Conservation (phyloP, 1,140 invertebrate genomes). For the Drosophila albomicans region DNA sequence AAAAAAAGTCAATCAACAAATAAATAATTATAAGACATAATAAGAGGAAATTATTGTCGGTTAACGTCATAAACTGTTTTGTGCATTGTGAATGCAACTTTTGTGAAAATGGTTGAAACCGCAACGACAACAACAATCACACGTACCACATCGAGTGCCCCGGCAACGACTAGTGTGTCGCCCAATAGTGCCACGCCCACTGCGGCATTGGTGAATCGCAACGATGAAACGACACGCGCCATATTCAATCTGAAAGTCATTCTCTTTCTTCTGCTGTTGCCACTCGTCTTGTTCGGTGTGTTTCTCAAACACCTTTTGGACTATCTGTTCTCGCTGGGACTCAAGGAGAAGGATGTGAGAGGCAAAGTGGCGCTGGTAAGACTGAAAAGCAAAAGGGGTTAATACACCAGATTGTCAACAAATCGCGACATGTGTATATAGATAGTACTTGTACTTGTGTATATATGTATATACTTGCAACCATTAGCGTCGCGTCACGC, state of each 20-base stretch:
- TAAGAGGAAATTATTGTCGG: slow-evolving; percentile 6
- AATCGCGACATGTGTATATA: slow-evolving; percentile 28
- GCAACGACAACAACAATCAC: slow-evolving; percentile 76
- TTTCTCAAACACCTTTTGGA: slow-evolving; percentile 78
- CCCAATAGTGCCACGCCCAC: slow-evolving; percentile 46
- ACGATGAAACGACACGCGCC: slow-evolving; percentile 74
- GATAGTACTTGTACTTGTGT: slow-evolving; percentile 19
- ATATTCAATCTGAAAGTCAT: slow-evolving; percentile 78
- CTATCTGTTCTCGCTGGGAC: slow-evolving; percentile 71
- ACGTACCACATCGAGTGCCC: slow-evolving; percentile 49
- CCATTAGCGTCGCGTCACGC: slow-evolving; percentile 54
- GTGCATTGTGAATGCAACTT: slow-evolving; percentile 24
- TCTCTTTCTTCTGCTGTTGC: slow-evolving; percentile 66
- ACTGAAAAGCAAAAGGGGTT: background rate
- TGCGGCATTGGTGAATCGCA: slow-evolving; percentile 55
- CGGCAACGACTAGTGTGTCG: slow-evolving; percentile 46
- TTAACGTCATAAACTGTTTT: background rate
- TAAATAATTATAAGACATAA: background rate
- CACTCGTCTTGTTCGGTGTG: slow-evolving; percentile 70
- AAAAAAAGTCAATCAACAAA: slow-evolving; percentile 23
- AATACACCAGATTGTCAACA: background rate
- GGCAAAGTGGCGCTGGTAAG: slow-evolving; percentile 83
- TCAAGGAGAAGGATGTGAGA: slow-evolving; percentile 79
- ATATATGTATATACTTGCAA: slow-evolving; percentile 12
- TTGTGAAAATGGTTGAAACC: slow-evolving; percentile 73